These are phyloP conservation scores for Epizoanthus fatuus DNA, from an alignment of 92 coral and sea anemone genomes.

Conservation along the genomic window DNA sequence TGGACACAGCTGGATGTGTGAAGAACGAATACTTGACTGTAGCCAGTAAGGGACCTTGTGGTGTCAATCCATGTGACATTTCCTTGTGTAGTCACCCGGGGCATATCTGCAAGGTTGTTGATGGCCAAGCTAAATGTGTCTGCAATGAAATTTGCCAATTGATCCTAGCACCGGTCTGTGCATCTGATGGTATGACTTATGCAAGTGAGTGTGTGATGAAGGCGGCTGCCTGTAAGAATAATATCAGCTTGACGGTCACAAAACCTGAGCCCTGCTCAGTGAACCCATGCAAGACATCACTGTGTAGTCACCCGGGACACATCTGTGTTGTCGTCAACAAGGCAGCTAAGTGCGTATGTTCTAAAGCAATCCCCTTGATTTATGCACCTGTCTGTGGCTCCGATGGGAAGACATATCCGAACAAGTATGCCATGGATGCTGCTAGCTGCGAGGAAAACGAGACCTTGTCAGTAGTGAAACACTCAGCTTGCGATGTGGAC, in stretches of 20 bases:
- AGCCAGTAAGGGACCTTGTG: constrained; percentile 36
- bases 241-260: constrained; percentile 41
- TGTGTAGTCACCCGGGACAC: constrained; percentile 29
- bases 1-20: constrained; percentile 79
- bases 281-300: constrained; percentile 29
- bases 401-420: constrained; percentile 58
- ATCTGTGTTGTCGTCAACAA: constrained; percentile 23
- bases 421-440: constrained; percentile 40
- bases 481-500: constrained; percentile 36
- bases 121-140: constrained; percentile 33
- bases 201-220: constrained; percentile 49
- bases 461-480: constrained; percentile 37
- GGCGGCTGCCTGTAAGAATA: constrained; percentile 35
- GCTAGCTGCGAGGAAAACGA: constrained; percentile 40
- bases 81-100: constrained; percentile 78
- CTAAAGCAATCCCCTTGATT: constrained; percentile 19
- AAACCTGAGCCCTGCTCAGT: constrained; percentile 47
- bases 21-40: constrained; percentile 28
- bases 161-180: constrained; percentile 32
- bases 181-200: constrained; percentile 38
- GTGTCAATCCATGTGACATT: constrained; percentile 72
- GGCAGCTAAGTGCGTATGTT: constrained; percentile 52
- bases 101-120: constrained; percentile 62
- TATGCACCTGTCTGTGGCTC: constrained; percentile 64
- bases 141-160: constrained; percentile 22